Conservation (phyloP, 2,797 vertebrate species). For the Heteromormyrus szaboi region DNA sequence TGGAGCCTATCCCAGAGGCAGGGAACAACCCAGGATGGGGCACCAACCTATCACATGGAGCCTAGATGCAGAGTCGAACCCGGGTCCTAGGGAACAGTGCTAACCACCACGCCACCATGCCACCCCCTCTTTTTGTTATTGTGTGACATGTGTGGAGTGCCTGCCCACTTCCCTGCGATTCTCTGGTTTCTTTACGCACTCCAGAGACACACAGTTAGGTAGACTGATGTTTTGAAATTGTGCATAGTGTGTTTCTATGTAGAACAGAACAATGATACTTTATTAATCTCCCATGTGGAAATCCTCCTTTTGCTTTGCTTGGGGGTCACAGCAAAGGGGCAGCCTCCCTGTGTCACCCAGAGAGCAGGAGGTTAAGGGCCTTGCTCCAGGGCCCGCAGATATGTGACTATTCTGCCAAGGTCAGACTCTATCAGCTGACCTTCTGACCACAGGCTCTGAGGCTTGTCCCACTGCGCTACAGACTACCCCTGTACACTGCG, state of each 20-base stretch:
- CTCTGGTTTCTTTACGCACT: neutral
- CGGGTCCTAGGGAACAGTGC: neutral
- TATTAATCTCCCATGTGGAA: neutral
- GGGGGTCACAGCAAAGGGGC: neutral
- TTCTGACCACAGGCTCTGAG: neutral
- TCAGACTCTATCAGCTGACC: neutral
- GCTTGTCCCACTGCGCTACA: neutral
- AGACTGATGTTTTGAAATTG: neutral
- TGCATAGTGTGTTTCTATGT: neutral
- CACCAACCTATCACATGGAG: neutral
- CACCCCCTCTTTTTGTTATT: neutral
- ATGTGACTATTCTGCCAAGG: neutral
- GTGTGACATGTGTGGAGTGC: neutral
- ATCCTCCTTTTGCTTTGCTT: neutral
- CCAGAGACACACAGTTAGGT: neutral
- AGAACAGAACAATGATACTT: neutral
- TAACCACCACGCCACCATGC: neutral
- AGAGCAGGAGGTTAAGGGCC: neutral
- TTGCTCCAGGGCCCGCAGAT: neutral
- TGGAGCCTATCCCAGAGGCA: neutral
- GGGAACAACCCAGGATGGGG: neutral
- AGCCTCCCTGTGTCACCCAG: neutral
- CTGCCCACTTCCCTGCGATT: neutral
- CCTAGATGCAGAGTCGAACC: neutral
- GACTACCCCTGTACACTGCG: neutral